phyloP scores from a whole-genome alignment of 2,888 invertebrate species.

The Sinohyriopsis cumingii region DNA sequence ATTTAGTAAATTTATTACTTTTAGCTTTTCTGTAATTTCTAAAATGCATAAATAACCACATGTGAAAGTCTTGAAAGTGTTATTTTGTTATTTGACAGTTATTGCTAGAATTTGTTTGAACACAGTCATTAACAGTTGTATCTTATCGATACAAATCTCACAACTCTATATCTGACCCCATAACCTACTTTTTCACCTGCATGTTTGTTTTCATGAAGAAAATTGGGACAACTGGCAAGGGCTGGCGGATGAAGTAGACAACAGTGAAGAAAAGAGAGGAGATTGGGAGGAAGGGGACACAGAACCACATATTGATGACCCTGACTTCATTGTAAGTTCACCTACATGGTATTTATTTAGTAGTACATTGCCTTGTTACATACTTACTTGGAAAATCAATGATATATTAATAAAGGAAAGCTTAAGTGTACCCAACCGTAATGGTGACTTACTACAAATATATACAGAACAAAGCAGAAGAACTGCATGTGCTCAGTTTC shows the following conservation, averaged over 20 bases:
- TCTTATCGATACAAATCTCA: too few relatives aligned
- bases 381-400: background rate
- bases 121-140: too few relatives aligned
- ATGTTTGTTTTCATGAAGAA: conserved; percentile 72
- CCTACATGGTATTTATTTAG: background rate
- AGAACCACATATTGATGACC: conserved; percentile 75
- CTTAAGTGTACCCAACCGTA: background rate
- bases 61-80: too few relatives aligned
- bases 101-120: too few relatives aligned
- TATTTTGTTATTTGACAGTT: too few relatives aligned
- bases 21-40: too few relatives aligned
- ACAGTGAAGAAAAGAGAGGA: conserved; percentile 10
- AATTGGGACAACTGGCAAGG: conserved; percentile 81
- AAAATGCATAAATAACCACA: too few relatives aligned
- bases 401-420: background rate
- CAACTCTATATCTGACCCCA: too few relatives aligned
- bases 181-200: too few relatives aligned
- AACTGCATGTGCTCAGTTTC: too few relatives aligned
- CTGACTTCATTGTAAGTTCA: conserved; percentile 82
- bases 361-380: background rate
- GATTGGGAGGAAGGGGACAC: conserved; percentile 28
- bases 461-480: too few relatives aligned
- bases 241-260: conserved; percentile 52
- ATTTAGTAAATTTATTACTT: too few relatives aligned
- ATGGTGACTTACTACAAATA: background rate